Conservation (phyloP, 35 echinoderm and acorn worm genomes). For the Apostichopus parvimensis region DNA sequence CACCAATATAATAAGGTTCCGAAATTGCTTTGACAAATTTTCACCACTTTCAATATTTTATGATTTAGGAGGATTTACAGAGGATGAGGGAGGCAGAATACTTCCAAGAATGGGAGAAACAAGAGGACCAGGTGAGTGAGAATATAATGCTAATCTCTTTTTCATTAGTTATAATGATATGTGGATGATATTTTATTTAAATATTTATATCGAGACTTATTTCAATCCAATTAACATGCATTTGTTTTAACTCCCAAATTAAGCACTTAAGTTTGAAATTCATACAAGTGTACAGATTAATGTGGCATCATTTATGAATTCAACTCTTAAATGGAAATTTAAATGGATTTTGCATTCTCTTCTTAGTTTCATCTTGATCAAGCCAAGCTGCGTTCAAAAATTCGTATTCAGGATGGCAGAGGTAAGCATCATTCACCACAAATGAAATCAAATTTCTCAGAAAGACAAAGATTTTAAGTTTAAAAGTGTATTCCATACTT, state of each 20-base stretch:
- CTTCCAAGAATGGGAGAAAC: constrained; percentile 95
- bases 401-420: constrained; percentile 98
- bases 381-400: constrained; percentile 94
- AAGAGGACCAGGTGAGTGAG: constrained; percentile 86
- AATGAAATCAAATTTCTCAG: not conserved
- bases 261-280: too few relatives aligned
- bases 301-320: too few relatives aligned
- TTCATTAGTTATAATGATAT: not conserved
- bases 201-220: too few relatives aligned
- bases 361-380: constrained; percentile 92
- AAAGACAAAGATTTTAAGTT: too few relatives aligned
- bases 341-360: not conserved
- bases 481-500: too few relatives aligned
- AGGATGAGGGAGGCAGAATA: constrained; percentile 88
- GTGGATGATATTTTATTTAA: too few relatives aligned
- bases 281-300: too few relatives aligned
- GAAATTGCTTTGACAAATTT: too few relatives aligned
- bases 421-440: constrained; percentile 48
- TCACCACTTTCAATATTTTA: too few relatives aligned
- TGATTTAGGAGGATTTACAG: constrained; percentile 84
- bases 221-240: too few relatives aligned
- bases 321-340: not conserved
- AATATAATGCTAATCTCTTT: not conserved
- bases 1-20: too few relatives aligned
- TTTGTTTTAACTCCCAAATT: too few relatives aligned